A percentile compares a stretch with the other conserved stretches of the same genome.
Conservation (phyloP, 2,113 vertebrate genomes). For the Eretmochelys imbricata region DNA sequence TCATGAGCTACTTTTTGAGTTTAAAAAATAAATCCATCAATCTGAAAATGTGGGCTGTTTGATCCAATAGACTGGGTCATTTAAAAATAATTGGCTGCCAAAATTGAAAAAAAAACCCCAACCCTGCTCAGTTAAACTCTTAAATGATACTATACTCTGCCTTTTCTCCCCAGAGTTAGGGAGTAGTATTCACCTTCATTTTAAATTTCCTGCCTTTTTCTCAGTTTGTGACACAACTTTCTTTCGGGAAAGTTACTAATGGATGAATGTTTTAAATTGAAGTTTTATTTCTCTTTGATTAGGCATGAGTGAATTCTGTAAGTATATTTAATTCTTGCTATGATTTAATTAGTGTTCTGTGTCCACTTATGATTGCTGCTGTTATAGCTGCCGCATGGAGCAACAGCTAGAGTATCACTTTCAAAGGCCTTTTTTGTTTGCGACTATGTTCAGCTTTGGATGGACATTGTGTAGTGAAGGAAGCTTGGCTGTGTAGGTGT, state of each 20-base stretch:
- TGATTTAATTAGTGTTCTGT: neutral
- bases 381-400: neutral
- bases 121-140: neutral
- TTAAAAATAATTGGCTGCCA: neutral
- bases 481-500: neutral
- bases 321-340: neutral
- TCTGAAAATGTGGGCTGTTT: neutral
- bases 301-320: neutral
- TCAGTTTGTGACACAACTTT: neutral
- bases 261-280: neutral
- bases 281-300: neutral
- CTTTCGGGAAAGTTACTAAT: neutral
- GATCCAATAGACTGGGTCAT: neutral
- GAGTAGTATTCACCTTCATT: neutral
- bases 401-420: neutral
- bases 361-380: neutral
- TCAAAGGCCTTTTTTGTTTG: neutral
- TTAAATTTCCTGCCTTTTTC: neutral
- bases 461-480: neutral
- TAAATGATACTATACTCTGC: neutral
- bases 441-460: neutral
- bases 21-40: neutral
- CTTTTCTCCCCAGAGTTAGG: neutral
- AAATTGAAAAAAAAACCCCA: slow-evolving; percentile 1
- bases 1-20: neutral